Base-by-base conservation (phyloP, 2,113 vertebrate species). In the Proterorhinus semilunaris region DNA sequence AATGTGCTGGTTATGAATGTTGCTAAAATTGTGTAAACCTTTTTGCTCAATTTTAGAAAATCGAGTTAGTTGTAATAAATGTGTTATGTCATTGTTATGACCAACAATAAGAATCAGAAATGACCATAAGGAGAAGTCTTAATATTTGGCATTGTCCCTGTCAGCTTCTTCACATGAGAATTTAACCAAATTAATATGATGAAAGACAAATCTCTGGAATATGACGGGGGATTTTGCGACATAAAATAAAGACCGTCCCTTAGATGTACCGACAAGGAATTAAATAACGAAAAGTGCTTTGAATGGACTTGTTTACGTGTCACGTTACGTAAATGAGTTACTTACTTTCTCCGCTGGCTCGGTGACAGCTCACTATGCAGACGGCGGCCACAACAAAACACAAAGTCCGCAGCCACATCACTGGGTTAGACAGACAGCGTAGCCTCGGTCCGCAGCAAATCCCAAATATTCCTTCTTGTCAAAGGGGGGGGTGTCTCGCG, bases 281-380 rank as follows among this genome's bases (percentile, higher is more conserved):
- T 36, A 36, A 36, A 36, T 36, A 36, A 36, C 27, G 27, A 36
- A 36, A 36, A 36, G 58, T 44, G 12, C 8, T 27, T 12, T 13
- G 48, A 68, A 45, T 13, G 6, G 13, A 8, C 1, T 52, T 16
- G 62, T 45, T 47, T n/a, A 51, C 69, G 46, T 58, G 65, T 65
- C 8, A 21, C 2, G 21, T 21, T 21, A 21, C 21, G 21, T 21
- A 7, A 43, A 55, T 9, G 42, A 44, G 43, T 62, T 71, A 92
- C 93, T 93, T 75, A 94, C 93, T 86, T 75, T 94, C 92, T 83
- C 85, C 92, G 17, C 62, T 68, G 9, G 85, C 84, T 70, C 62
- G 85, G 11, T 89, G 88, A 88, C 87, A 89, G 83, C 81, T 86
- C 75, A 87, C 12, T 10, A 89, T 44, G 85, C 75, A 90, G 72